Base-by-base conservation (phyloP, 2,888 invertebrate genomes). In the Eupsilia transversa region DNA sequence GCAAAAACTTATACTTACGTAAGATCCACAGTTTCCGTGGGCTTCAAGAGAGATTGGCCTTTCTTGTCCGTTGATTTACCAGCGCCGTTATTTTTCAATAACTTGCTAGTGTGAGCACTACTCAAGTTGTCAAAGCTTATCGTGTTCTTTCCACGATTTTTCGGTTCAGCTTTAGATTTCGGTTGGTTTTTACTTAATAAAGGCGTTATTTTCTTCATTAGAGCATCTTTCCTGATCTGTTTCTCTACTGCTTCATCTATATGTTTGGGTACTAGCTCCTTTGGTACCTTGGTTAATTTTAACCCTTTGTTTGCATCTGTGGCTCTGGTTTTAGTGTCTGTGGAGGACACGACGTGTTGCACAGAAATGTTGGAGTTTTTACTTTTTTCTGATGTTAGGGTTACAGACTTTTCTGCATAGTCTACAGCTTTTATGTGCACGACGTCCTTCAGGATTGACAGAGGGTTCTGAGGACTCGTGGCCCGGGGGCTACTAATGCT, bases 341-440 rank as follows among this genome's bases (percentile, higher is more conserved):
- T 0, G n/a, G 79, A 61, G n/a, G 79, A 61, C n/a, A 78, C 38
- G 12, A 85, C 57, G 41, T 77, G 83, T 66, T 83, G 70, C 43
- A 78, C 72, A n/a, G 59, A 73, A 54, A 79, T 64, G n/a, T 78
- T 78, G 20, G 66, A 23, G 7, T 41, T 61, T 54, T 17, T 70
- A 65, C 35, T 23, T 72, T 74, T 79, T 7, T 75, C 59, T 41
- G n/a, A 23, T 72, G 46, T 66, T 33, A 59, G 30, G 14, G 38
- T 17, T n/a, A 54, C 60, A 0, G 68, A 46, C n/a, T 65, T 46
- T 23, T 49, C 30, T 2, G 72, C 10, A 10, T 85, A 88, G 56
- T 80, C 84, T 14, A 87, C 86, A 4, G 95, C 94, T 61, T 91
- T 92, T 65, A 95, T 95, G 66, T 94, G 94, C 0, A 95, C 90